These are phyloP conservation scores for Trichechus manatus DNA, from an alignment of 2,113 vertebrate genomes.

Conservation along the genomic window DNA sequence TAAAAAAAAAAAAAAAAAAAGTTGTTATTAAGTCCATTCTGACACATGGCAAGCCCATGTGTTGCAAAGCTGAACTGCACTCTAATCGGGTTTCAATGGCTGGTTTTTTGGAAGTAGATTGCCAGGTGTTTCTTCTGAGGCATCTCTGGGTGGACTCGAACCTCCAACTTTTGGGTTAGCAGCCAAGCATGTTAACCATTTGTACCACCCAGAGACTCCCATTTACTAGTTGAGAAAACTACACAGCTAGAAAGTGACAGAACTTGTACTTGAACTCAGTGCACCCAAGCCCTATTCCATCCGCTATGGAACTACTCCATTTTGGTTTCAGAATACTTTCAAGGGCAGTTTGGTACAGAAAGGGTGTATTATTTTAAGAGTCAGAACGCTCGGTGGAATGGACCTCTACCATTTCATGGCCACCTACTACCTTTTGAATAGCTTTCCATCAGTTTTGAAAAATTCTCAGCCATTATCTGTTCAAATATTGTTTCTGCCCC, in stretches of 20 bases:
- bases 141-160: not conserved
- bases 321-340: not conserved
- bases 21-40: not conserved
- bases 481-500: not conserved
- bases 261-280: not conserved
- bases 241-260: not conserved
- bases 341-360: not conserved
- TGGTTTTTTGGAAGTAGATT: not conserved
- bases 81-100: not conserved
- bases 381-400: not conserved
- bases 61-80: not conserved
- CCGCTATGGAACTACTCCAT: not conserved
- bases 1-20: not conserved
- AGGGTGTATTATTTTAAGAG: not conserved
- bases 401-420: not conserved
- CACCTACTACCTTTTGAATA: not conserved
- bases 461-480: not conserved
- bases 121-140: not conserved
- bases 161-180: not conserved
- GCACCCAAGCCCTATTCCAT: not conserved
- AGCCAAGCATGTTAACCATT: not conserved
- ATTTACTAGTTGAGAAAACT: conserved; percentile 29
- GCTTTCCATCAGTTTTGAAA: not conserved
- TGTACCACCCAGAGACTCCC: not conserved
- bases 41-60: not conserved